Base-by-base conservation (phyloP, 2,797 vertebrate species). In the Hirundo rustica region DNA sequence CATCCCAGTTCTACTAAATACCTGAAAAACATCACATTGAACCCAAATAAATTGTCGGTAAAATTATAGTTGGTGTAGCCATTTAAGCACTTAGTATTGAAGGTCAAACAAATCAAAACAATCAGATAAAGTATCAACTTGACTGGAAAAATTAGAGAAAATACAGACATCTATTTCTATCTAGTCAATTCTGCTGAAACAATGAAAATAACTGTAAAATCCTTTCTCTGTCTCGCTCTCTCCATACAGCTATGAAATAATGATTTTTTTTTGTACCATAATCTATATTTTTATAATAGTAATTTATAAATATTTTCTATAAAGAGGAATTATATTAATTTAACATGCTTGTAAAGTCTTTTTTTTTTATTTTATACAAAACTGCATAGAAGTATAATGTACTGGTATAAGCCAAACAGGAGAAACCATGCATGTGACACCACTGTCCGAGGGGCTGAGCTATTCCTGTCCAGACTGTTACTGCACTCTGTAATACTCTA, bases 1-100 rank as follows among this genome's bases (percentile, higher is more conserved):
- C 99, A 99, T 77, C 99, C 99, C 48, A 99, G 97, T 83, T 99
- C 99, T 96, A 99, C 99, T 32, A 99, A 98, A 96, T 99, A 98
- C 95, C 99, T 99, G 97, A 89, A 98, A 96, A 80, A 94, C 70
- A 86, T 38, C 50, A 87, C 42, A 85, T 0, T 5, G 20, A 92
- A 85, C 26, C 34, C 27, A 57, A 57, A 38, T 92, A 51, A 96
- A 44, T 25, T 47, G 25, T 45, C 34, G 83, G 84, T 5, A 76
- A 71, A 77, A 62, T 50, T 75, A 0, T 16, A 60, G 45, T 0
- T 22, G 4, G 3, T 55, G 18, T 13, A 81, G 76, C 12, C 55
- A 30, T 71, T 93, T 71, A 58, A 91, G 21, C 48, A 38, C 6
- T 77, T 54, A 57, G 61, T 17, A 19, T 12, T 12, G 20, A 81